phyloP scores from a whole-genome alignment of 2,888 invertebrate species.

The Entomobrya multifasciata region DNA sequence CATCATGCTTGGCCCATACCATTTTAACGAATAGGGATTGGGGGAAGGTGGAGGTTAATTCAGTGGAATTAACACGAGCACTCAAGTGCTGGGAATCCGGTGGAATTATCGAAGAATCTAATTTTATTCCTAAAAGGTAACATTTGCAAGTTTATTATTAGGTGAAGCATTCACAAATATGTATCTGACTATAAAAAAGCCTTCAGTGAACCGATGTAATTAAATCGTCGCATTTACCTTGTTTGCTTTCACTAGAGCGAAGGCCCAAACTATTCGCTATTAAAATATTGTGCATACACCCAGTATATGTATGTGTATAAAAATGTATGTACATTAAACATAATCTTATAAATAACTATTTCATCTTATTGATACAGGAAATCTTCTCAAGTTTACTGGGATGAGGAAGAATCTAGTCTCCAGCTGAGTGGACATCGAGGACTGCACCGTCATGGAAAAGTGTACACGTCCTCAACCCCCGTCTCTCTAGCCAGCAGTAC shows the following conservation, averaged over 20 bases:
- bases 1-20: conserved; percentile 95
- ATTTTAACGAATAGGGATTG: conserved; percentile 93
- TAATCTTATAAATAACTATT: too few species aligned
- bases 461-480: conserved; percentile 62
- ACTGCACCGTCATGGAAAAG: conserved; percentile 57
- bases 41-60: conserved; percentile 91
- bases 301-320: too few species aligned
- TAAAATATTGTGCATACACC: too few species aligned
- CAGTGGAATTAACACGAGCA: conserved; percentile 91
- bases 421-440: conserved; percentile 53
- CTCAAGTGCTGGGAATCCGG: conserved; percentile 91
- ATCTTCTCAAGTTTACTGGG: conserved; percentile 67
- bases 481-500: conserved; percentile 29
- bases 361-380: conserved; percentile 40
- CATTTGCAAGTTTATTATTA: not conserved
- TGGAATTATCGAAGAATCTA: conserved; percentile 76
- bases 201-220: not conserved
- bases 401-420: conserved; percentile 74
- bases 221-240: not conserved
- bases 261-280: too few species aligned
- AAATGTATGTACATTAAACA: too few species aligned
- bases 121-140: conserved; percentile 76
- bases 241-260: too few species aligned
- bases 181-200: not conserved
- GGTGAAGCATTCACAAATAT: too few species aligned